Conservation (phyloP, 2,888 invertebrate species). For the Drosophila suboccidentalis region DNA sequence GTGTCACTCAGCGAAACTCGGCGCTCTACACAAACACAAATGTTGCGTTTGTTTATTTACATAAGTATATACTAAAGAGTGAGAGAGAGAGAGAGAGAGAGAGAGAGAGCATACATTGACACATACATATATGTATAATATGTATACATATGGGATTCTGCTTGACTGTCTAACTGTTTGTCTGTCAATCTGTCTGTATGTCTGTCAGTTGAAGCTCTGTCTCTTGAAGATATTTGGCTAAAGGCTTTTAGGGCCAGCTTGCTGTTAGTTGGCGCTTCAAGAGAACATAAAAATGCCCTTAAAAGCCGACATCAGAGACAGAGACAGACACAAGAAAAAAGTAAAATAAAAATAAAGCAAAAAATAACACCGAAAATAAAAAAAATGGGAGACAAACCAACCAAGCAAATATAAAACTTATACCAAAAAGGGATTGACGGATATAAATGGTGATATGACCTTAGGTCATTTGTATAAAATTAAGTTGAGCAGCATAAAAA, state of each 20-base stretch:
- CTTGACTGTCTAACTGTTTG: slow-evolving; percentile 28
- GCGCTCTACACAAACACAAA: slow-evolving; percentile 64
- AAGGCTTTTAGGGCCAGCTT: slow-evolving; percentile 78
- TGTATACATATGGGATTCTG: slow-evolving; percentile 30
- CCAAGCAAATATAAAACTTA: slow-evolving; percentile 77
- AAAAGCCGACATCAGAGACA: slow-evolving; percentile 57
- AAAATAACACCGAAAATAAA: slow-evolving; percentile 14
- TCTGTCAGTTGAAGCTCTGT: slow-evolving; percentile 50
- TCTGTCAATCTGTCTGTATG: slow-evolving; percentile 38
- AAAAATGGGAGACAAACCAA: slow-evolving; percentile 57
- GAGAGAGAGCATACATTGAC: slow-evolving; percentile 12
- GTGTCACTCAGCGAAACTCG: slow-evolving; percentile 55
- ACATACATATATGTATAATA: slow-evolving; percentile 13
- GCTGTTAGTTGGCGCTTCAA: slow-evolving; percentile 79
- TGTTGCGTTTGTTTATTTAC: slow-evolving; percentile 69
- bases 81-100: slow-evolving; percentile 3
- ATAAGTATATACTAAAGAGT: slow-evolving; percentile 56
- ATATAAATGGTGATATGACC: slow-evolving; percentile 82
- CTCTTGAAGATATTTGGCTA: slow-evolving; percentile 79
- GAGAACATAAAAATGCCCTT: slow-evolving; percentile 80
- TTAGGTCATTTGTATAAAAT: slow-evolving; percentile 81
- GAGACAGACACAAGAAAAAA: slow-evolving; percentile 42
- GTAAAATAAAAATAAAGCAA: slow-evolving; percentile 4
- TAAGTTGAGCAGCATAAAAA: slow-evolving; percentile 81
- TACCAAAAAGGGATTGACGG: slow-evolving; percentile 81